Base-by-base conservation (phyloP, 2,797 vertebrate genomes). In the Dendrocincla tyrannina region DNA sequence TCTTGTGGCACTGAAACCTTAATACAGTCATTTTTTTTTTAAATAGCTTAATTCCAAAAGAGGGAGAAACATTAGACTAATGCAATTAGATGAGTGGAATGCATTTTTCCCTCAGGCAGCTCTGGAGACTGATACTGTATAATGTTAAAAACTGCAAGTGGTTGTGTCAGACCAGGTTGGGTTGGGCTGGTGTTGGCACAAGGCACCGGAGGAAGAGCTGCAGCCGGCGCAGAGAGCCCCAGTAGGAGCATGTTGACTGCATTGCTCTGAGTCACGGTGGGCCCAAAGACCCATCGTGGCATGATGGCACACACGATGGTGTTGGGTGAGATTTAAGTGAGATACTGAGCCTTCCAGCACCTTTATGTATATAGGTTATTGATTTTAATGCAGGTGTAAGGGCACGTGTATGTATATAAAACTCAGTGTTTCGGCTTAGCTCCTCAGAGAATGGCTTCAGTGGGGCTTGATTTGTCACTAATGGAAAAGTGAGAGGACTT, bases 51-150 rank as follows among this genome's bases (percentile, higher is more conserved):
- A 85, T 90, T 92, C 89, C 79, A 75, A 73, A 72, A 84, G 85
- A 81, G 35, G 27, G 62, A 78, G 69, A 95, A 92, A 75, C 85
- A 75, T 78, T 52, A 75, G 76, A 50, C 89, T 86, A 91, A 90
- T 66, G 74, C 69, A 84, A 86, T 91, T 92, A 94, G 83, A 69
- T 90, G 82, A 91, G 58, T 66, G 85, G 88, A 94, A 95, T 90
- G 93, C 33, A 12, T 77, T 81, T 96, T 91, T 35, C 76, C 94
- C 89, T 90, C 42, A 0, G 88, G 96, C 92, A 76, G 13, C 68
- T 92, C 53, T 95, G 85, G 55, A 66, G 79, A 93, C 64, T 75
- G 93, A 92, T 83, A 95, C 85, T 88, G 12, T 94, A 66, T 91
- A 79, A 47, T 52, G 35, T 81, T 69, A 52, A 88, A 91, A 89